Conservation (phyloP, 2,113 vertebrate species). For the Acanthisitta chloris region DNA sequence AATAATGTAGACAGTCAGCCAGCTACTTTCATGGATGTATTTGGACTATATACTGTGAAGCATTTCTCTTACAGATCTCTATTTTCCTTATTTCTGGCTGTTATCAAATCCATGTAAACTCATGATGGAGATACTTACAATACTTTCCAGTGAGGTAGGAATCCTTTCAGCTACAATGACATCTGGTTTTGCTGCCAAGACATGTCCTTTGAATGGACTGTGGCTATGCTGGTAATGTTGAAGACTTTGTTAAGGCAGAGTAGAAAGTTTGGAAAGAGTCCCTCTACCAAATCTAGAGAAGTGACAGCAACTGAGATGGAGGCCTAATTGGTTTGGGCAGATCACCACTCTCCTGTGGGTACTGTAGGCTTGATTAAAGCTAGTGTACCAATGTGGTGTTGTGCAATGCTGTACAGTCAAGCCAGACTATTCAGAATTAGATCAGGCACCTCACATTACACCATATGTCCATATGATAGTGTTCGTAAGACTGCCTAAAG, state of each 20-base stretch:
- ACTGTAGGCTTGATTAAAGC: background rate
- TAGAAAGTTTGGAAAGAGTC: background rate
- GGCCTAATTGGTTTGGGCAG: background rate
- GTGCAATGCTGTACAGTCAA: background rate
- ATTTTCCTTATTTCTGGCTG: background rate
- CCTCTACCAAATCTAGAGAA: background rate
- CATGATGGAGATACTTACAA: accelerated
- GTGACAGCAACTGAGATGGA: background rate
- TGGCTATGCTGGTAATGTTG: background rate
- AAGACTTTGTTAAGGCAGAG: background rate
- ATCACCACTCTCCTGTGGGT: background rate
- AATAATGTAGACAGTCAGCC: background rate
- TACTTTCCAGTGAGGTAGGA: background rate
- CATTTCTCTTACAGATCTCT: accelerated
- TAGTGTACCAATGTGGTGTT: background rate
- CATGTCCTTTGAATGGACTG: background rate
- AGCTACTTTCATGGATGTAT: background rate
- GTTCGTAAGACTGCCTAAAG: background rate
- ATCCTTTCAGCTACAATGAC: background rate
- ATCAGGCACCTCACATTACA: background rate
- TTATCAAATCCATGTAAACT: background rate
- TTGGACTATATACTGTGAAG: background rate
- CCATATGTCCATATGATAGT: accelerated
- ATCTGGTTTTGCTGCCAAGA: background rate
- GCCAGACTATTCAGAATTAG: background rate